Base-by-base conservation (phyloP, 2,888 invertebrate genomes). In the Seladonia tumulorum region DNA sequence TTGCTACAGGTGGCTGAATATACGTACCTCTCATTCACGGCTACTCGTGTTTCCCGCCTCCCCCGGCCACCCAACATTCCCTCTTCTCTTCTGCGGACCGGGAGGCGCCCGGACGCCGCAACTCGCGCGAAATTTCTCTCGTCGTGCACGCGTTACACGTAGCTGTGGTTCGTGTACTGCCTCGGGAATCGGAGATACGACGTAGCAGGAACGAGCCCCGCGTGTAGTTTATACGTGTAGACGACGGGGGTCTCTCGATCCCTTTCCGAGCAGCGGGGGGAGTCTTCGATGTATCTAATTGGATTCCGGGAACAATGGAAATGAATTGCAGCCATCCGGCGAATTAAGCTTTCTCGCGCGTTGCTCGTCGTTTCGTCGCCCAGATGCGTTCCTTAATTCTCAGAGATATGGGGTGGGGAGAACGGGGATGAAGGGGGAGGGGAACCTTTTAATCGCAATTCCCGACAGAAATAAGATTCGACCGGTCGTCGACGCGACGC, bases 1-100 rank as follows among this genome's bases (percentile, higher is more conserved):
- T 86, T 79, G 86, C 88, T 86, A 88, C 88, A 88, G 88, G 88
- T 88, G 88, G 88, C 88, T 66, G 81, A 78, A 76, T 83, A 75
- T 85, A 80, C 42, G 83, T 83, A 70, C 70, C 57, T 76, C 77
- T 77, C 72, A 70, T 81, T 85, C 86, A 73, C 85, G 77, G 75
- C 66, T 68, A 75, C 76, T 77, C 70, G 25, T 77, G 79, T 79
- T 76, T 73, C 16, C 25, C 53, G 73, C 5, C 14, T 22, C 16
- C 66, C 57, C 57, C 42, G 22, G 18, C 12, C 16, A n/a, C 45
- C 16, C 22, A 53, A 3, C 12, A 1, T 45, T 18, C 2, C 0
- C 10, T 12, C 39, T 35, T 25, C 53, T n/a, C 63, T 14, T 25
- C 25, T 14, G 5, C 66, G 29, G 18, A 14, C 66, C 60, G 25